These are phyloP conservation scores for Malurus leucopterus DNA, from an alignment of 2,797 vertebrate species.

Conservation along the genomic window DNA sequence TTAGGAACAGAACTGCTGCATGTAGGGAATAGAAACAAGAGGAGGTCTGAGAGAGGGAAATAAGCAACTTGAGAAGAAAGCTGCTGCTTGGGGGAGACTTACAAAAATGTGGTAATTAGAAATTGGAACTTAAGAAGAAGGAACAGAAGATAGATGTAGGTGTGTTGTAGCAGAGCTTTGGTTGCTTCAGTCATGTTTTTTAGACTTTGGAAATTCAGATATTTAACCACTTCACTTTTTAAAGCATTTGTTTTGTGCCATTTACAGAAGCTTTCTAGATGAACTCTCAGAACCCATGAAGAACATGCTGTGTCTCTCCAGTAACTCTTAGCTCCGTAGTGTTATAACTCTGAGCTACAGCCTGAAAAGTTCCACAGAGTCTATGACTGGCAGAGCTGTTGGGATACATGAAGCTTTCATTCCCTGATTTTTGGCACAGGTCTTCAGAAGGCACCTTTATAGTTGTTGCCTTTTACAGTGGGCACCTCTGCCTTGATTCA, in stretches of 20 bases:
- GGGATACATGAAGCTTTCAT: not conserved
- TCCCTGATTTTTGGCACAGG: not conserved
- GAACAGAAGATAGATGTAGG: constrained; percentile 31
- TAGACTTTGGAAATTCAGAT: constrained; percentile 26
- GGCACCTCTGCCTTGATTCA: not conserved
- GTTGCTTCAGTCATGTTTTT: constrained; percentile 43
- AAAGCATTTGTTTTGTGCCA: not conserved
- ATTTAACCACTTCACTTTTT: constrained; percentile 36
- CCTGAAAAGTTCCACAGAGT: accelerated
- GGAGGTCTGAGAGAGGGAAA: constrained; percentile 40
- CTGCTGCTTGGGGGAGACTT: not conserved
- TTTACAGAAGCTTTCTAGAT: not conserved
- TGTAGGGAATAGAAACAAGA: constrained; percentile 8
- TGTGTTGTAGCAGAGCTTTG: constrained; percentile 23
- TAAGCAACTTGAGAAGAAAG: constrained; percentile 15
- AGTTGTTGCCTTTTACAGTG: not conserved
- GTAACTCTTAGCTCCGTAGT: not conserved
- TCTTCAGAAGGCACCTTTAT: not conserved
- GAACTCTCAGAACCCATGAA: not conserved
- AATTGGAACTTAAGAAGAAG: constrained; percentile 58
- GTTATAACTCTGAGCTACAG: not conserved
- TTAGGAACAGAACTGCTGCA: not conserved
- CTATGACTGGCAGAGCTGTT: not conserved
- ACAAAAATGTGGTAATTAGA: constrained; percentile 26
- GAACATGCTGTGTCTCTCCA: not conserved